A percentile compares a stretch with the other conserved stretches of the same genome.
These are phyloP conservation scores for Sinhomidia bicolor DNA, from an alignment of 2,888 invertebrate genomes.

Conservation along the genomic window DNA sequence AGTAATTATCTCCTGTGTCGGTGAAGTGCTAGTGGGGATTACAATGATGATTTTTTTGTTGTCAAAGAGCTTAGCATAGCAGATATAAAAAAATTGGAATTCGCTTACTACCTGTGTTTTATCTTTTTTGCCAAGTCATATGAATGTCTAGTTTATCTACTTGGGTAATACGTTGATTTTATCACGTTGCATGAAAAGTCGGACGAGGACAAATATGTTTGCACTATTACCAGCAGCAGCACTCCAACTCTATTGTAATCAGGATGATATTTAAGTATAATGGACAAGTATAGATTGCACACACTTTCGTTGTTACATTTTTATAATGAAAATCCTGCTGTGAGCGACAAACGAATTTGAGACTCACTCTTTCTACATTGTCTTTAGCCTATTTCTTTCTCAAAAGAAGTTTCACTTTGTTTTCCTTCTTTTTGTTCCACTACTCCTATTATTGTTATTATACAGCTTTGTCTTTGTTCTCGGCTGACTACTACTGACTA, in stretches of 20 bases:
- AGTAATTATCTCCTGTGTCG: constrained; percentile 62
- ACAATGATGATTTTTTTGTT: constrained; percentile 34
- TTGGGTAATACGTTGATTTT: no score
- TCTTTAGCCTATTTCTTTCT: background rate
- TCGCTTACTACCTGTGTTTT: background rate
- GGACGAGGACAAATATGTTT: no score
- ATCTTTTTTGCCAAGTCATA: background rate
- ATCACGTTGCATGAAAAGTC: background rate
- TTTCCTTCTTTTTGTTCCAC: no score
- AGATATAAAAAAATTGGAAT: constrained; percentile 29
- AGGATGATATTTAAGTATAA: no score
- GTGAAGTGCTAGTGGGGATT: background rate
- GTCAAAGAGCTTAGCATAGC: background rate
- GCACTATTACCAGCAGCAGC: no score
- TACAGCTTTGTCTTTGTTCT: no score
- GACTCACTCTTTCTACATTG: background rate
- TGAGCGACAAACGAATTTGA: constrained; percentile 1
- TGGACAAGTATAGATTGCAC: no score
- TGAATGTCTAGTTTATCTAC: background rate
- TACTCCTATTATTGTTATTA: no score
- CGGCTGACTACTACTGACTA: no score
- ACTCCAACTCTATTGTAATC: no score
- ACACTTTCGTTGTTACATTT: constrained; percentile 4
- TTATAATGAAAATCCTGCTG: constrained; percentile 32
- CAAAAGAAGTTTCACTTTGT: background rate